Evolutionary conservation across 2,888 invertebrate genomes (phyloP).

Genomic region (Netelia melanura): DNA sequence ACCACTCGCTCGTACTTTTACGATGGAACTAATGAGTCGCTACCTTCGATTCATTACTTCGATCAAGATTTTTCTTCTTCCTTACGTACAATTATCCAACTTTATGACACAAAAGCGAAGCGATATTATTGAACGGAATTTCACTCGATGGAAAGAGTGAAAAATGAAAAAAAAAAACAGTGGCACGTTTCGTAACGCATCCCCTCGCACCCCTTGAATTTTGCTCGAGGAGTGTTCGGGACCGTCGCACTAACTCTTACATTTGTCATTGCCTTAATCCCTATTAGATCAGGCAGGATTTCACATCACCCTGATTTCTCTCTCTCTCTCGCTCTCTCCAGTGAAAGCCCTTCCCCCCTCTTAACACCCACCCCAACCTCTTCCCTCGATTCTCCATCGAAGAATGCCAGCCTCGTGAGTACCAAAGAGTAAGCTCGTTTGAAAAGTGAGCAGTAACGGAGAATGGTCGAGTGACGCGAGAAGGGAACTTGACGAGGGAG

Average conservation of each 20-base stretch:
- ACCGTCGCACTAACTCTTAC: constrained; percentile 81
- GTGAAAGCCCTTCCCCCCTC: background rate
- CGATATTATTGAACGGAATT: constrained; percentile 13
- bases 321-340: constrained; percentile 30
- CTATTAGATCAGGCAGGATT: constrained; percentile 83
- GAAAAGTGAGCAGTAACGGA: constrained; percentile 79
- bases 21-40: background rate
- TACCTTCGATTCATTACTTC: constrained; percentile 27
- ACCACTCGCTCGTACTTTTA: constrained; percentile 11
- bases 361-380: background rate
- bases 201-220: constrained; percentile 37
- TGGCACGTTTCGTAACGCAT: constrained; percentile 14
- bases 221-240: constrained; percentile 42
- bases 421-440: constrained; percentile 83
- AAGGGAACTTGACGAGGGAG: constrained; percentile 64
- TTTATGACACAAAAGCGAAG: background rate
- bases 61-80: constrained; percentile 48
- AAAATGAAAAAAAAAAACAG: constrained; percentile 32
- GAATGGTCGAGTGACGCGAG: constrained; percentile 62
- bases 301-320: constrained; percentile 60
- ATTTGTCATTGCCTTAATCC: constrained; percentile 84
- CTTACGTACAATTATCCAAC: constrained; percentile 49
- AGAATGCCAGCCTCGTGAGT: constrained; percentile 68
- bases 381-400: constrained; percentile 21
- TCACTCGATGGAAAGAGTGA: background rate